Evolutionary conservation across 1,140 invertebrate genomes (phyloP).

Genomic region (Bombus fervidus): DNA sequence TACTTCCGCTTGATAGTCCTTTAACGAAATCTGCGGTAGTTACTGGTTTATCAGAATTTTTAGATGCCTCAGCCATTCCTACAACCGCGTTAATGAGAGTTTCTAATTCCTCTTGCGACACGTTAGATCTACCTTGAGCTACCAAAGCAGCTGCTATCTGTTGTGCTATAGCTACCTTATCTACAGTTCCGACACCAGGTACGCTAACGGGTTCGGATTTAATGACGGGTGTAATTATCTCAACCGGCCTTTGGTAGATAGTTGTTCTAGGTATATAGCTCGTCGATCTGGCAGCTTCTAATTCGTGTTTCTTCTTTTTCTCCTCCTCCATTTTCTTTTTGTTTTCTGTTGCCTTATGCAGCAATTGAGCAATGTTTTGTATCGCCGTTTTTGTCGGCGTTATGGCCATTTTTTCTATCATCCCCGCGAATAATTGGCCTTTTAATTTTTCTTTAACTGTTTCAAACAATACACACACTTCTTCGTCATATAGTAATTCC

Average conservation of each 20-base stretch:
- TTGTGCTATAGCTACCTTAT: conserved; percentile 88
- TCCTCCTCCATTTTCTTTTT: conserved; percentile 83
- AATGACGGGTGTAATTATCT: conserved; percentile 59
- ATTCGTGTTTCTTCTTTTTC: conserved; percentile 73
- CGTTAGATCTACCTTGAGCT: conserved; percentile 89
- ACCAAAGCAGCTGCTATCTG: conserved; percentile 90
- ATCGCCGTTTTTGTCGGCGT: conserved; percentile 85
- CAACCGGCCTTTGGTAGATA: conserved; percentile 66
- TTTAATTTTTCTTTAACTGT: conserved; percentile 93
- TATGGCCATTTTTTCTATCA: conserved; percentile 86
- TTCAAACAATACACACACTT: conserved; percentile 89
- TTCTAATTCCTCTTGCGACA: conserved; percentile 89
- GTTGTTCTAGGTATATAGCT: conserved; percentile 68
- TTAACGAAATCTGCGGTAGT: conserved; percentile 83
- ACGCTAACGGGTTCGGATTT: conserved; percentile 83
- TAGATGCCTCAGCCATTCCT: conserved; percentile 85
- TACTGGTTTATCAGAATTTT: conserved; percentile 82
- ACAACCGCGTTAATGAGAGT: conserved; percentile 90
- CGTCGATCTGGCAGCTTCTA: conserved; percentile 68
- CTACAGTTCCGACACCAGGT: conserved; percentile 87
- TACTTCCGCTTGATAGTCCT: conserved; percentile 72
- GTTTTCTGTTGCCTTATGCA: conserved; percentile 85
- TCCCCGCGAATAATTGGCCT: conserved; percentile 89
- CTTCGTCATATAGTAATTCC: conserved; percentile 86
- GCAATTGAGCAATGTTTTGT: conserved; percentile 86